These are phyloP conservation scores for Isurus oxyrinchus DNA, from an alignment of 2,113 vertebrate species.

Conservation along the genomic window DNA sequence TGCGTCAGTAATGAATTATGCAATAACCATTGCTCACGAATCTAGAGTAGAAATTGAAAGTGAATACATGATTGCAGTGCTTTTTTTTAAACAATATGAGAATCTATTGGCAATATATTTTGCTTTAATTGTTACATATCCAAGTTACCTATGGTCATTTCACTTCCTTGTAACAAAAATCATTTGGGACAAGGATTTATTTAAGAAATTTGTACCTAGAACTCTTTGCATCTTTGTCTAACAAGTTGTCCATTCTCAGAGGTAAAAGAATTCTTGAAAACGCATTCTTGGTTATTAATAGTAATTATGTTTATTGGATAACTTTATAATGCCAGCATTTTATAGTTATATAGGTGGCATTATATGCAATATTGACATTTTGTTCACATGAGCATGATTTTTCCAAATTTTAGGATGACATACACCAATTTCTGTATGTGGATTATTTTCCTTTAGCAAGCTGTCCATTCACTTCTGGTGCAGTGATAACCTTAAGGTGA, in stretches of 20 bases:
- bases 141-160: neutral
- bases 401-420: neutral
- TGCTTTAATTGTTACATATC: neutral
- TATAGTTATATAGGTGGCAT: neutral
- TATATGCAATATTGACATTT: neutral
- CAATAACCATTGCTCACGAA: constrained; percentile 35
- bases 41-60: neutral
- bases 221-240: neutral
- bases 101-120: neutral
- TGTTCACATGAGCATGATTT: neutral
- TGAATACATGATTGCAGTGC: neutral
- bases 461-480: neutral
- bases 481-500: neutral
- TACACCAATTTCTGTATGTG: neutral
- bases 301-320: neutral
- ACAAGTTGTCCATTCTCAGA: neutral
- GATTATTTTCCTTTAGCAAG: neutral
- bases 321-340: neutral
- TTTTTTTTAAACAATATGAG: neutral
- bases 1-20: neutral
- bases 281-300: neutral
- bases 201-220: neutral
- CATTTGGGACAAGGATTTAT: neutral
- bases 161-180: neutral
- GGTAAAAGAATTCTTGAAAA: neutral